Base-by-base conservation (phyloP, 1,140 invertebrate genomes). In the Arion vulgaris region DNA sequence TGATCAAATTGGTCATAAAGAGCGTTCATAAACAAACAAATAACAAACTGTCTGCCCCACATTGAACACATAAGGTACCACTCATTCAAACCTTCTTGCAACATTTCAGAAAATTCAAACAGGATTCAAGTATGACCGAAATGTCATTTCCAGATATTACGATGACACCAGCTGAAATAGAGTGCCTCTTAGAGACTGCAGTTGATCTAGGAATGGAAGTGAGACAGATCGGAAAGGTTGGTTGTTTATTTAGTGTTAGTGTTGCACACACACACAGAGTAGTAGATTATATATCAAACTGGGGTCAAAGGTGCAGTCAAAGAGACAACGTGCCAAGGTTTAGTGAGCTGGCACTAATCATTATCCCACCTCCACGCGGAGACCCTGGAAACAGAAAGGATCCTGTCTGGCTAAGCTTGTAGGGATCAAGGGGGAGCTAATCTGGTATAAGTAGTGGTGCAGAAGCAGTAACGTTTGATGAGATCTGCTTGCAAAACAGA, bases 81-180 rank as follows among this genome's bases (percentile, higher is more conserved):
- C n/a, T n/a, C n/a, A n/a, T n/a, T n/a, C n/a, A n/a, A n/a, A n/a
- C n/a, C n/a, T n/a, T n/a, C n/a, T n/a, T n/a, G n/a, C n/a, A n/a
- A 28, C n/a, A 26, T 72, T 72, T 62, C 76, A 83, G 82, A 32
- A 51, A 53, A n/a, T 83, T 83, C 72, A 39, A 73, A 28, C n/a
- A 78, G 5, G 82, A 83, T 39, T n/a, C 53, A 49, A 32, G 32
- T 62, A 51, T 69, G 45, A 79, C 51, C 38, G 82, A 83, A 39
- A 79, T 78, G 51, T 76, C 75, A 0, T 77, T 83, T 36, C 82
- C 82, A 9, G 26, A 45, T 38, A 79, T 69, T 38, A 38, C 53
- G 32, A 62, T 83, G 69, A 73, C 75, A 11, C 39, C 28, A 36
- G 53, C 76, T 26, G 82, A 83, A 80, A 73, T 83, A 26, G 76